Evolutionary conservation across 2,888 invertebrate genomes (phyloP).

Genomic region (Aspidiotus destructor): DNA sequence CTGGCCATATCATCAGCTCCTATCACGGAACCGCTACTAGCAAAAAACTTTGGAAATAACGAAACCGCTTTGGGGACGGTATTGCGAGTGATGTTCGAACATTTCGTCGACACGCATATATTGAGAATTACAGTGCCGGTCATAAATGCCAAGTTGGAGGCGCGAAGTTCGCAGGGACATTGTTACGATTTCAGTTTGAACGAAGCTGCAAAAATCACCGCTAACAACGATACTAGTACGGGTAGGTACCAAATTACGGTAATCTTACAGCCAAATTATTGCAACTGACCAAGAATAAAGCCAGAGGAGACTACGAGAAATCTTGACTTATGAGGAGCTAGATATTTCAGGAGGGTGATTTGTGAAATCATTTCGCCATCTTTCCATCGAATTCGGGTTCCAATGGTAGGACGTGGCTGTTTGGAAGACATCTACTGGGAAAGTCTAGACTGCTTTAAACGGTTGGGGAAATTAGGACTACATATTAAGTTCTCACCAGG

Average conservation of each 20-base stretch:
- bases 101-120: conserved; percentile 23
- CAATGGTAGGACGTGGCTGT: too few species aligned
- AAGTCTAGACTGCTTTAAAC: too few species aligned
- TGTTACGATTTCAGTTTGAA: conserved; percentile 28
- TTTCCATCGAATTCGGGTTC: too few species aligned
- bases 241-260: not conserved
- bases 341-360: too few species aligned
- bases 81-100: conserved; percentile 23
- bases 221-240: conserved; percentile 5
- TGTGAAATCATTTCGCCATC: too few species aligned
- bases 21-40: conserved; percentile 25
- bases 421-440: too few species aligned
- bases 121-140: conserved; percentile 26
- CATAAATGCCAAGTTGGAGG: conserved; percentile 28
- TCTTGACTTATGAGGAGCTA: too few species aligned
- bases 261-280: too few species aligned
- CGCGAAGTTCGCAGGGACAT: conserved; percentile 13
- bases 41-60: conserved; percentile 16
- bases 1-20: not conserved
- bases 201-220: not conserved
- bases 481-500: too few species aligned
- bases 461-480: too few species aligned
- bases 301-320: too few species aligned
- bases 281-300: too few species aligned
- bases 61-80: conserved; percentile 9